Percentiles rank a stretch among this genome's conserved stretches.
These are phyloP conservation scores for Ophioderma brevispina DNA, from an alignment of 35 echinoderm and acorn worm species.

Conservation along the genomic window DNA sequence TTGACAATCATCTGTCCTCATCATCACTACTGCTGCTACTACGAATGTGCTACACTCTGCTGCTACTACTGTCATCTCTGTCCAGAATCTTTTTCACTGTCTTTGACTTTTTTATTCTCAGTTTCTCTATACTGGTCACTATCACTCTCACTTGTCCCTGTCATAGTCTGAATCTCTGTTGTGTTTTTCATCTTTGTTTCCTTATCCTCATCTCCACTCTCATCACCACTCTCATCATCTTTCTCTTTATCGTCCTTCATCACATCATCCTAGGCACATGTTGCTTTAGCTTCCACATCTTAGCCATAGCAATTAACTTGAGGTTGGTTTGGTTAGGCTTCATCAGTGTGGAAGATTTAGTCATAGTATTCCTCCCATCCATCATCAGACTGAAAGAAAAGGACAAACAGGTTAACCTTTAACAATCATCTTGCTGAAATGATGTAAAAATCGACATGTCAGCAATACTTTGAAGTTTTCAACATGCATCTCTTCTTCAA, in stretches of 20 bases:
- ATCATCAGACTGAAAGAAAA: slow-evolving; percentile 79
- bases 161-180: background rate
- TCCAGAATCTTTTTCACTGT: background rate
- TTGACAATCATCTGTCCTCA: too few relatives aligned
- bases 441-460: too few relatives aligned
- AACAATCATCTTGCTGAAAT: too few relatives aligned
- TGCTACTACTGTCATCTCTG: background rate
- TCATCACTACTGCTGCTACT: slow-evolving; percentile 14
- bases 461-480: too few relatives aligned
- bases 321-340: slow-evolving; percentile 93
- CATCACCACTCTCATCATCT: background rate
- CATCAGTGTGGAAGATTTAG: slow-evolving; percentile 97
- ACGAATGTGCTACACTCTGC: too few relatives aligned
- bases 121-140: background rate
- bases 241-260: background rate
- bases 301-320: slow-evolving; percentile 95
- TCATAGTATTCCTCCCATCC: slow-evolving; percentile 99
- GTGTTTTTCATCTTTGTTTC: background rate
- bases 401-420: background rate
- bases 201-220: slow-evolving; percentile 23
- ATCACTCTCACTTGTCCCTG: background rate
- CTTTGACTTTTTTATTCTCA: background rate
- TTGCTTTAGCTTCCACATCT: slow-evolving; percentile 92
- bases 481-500: too few relatives aligned
- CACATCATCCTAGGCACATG: too few relatives aligned